Evolutionary conservation across 2,888 invertebrate species (phyloP), one percentile per base, ranked within the genome.

Genomic region (Heliconius cydno): DNA sequence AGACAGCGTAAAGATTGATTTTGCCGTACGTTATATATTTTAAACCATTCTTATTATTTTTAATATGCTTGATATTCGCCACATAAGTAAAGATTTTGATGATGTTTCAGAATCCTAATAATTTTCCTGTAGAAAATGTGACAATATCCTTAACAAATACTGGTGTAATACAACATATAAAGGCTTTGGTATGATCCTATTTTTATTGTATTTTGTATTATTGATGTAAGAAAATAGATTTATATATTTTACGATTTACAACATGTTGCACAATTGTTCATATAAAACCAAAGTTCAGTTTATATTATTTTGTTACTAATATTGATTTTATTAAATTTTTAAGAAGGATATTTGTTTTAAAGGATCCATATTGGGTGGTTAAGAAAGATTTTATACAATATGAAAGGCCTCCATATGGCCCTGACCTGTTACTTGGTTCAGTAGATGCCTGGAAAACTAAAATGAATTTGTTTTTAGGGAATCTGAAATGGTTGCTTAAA

Each of bases 371-470:
- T 82, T 97, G 96, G 96, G 92, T 95, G 12, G 95, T 95, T 72
- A 90, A 95, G 30, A 92, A 95, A 80, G 91, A 95, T 83, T 95
- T 96, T 86, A 92, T 95, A 60, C 86, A 95, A 70, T 97, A 97
- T 87, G 94, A 95, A 83, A 89, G 95, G 30, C 96, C 96, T 19
- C 93, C 95, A 1, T 87, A 94, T 3, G 93, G 93, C 4, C 94
- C 94, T 80, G 92, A 94, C 2, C 82, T 92, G 1, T 94, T 95
- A 80, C 88, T 95, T 4, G 94, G 95, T 1, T 96, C 96, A 0
- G 92, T 96, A 3, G 95, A 96, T 79, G 96, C 96, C 38, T 98
- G 98, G 98, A 91, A 96, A 63, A 96, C 96, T 82, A 94, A 96
- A 80, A 95, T 96, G 85, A 92, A 94, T 57, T 95, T 93, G 52